These are phyloP conservation scores for Rotaria socialis DNA, from an alignment of 2,888 invertebrate species.

Conservation along the genomic window DNA sequence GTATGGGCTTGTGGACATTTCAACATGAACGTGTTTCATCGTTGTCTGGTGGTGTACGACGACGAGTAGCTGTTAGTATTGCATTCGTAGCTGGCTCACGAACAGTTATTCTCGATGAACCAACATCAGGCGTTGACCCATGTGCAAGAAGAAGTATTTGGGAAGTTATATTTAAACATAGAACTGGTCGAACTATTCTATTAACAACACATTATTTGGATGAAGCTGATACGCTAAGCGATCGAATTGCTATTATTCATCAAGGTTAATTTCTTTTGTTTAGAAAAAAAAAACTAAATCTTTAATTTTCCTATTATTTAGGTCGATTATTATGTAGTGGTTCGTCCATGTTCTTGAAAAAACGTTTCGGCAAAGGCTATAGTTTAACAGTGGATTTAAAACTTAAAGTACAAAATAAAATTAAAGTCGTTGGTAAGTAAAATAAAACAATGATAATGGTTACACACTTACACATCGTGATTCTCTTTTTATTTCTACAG, in stretches of 20 bases:
- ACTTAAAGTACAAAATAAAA: background rate
- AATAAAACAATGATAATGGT: no score
- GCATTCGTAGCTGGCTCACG: slow-evolving; percentile 60
- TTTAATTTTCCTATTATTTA: slow-evolving; percentile 48
- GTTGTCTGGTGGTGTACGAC: slow-evolving; percentile 59
- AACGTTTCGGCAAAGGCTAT: slow-evolving; percentile 53
- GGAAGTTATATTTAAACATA: slow-evolving; percentile 58
- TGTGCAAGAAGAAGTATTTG: slow-evolving; percentile 59
- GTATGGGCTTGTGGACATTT: slow-evolving; percentile 54
- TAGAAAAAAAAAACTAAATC: no score
- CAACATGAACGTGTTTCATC: slow-evolving; percentile 52
- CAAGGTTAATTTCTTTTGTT: slow-evolving; percentile 35
- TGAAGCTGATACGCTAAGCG: slow-evolving; percentile 60
- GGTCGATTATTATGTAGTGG: slow-evolving; percentile 54
- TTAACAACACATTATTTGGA: slow-evolving; percentile 61
- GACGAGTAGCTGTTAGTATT: slow-evolving; percentile 60
- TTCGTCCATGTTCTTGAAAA: slow-evolving; percentile 54
- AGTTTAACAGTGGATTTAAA: slow-evolving; percentile 51
- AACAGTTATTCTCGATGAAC: slow-evolving; percentile 60
- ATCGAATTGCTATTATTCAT: slow-evolving; percentile 56
- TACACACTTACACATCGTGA: no score
- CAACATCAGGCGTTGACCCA: slow-evolving; percentile 60
- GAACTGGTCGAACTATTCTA: slow-evolving; percentile 57
- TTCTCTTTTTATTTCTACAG: background rate
- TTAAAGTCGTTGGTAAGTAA: background rate